Conservation (phyloP, 2,113 vertebrate genomes). For the Grammomys surdaster region DNA sequence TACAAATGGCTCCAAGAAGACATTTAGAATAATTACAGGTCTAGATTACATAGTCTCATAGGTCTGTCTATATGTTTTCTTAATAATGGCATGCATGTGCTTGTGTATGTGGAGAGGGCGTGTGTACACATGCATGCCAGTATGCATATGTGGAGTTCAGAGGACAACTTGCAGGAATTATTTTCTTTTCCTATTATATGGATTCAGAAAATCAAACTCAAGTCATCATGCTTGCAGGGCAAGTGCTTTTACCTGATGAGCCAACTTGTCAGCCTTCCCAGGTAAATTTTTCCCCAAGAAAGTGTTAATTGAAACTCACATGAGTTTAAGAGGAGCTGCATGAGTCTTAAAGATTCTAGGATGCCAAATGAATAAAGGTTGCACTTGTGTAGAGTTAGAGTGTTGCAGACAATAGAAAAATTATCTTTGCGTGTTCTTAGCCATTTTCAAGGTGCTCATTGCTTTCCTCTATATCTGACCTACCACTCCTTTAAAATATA, state of each 20-base stretch:
- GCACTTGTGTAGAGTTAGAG: background rate
- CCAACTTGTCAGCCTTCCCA: background rate
- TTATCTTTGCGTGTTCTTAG: background rate
- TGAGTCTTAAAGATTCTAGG: background rate
- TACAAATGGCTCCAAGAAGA: background rate
- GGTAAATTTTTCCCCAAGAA: background rate
- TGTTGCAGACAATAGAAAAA: background rate
- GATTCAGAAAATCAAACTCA: background rate
- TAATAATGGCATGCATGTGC: background rate
- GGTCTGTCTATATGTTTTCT: background rate
- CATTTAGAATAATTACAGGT: background rate
- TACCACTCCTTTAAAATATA: too few species aligned
- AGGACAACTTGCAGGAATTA: background rate
- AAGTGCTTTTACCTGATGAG: background rate
- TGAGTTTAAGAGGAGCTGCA: background rate
- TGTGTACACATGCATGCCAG: background rate
- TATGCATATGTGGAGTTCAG: background rate
- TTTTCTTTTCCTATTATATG: background rate
- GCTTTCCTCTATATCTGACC: background rate
- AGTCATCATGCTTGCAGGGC: background rate
- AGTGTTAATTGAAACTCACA: background rate
- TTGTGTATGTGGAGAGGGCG: background rate
- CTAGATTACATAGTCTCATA: background rate
- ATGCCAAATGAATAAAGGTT: background rate
- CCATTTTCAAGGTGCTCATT: background rate